These are phyloP conservation scores for Echinarachnius parma DNA, from an alignment of 53 echinoderm and acorn worm genomes.

Conservation along the genomic window DNA sequence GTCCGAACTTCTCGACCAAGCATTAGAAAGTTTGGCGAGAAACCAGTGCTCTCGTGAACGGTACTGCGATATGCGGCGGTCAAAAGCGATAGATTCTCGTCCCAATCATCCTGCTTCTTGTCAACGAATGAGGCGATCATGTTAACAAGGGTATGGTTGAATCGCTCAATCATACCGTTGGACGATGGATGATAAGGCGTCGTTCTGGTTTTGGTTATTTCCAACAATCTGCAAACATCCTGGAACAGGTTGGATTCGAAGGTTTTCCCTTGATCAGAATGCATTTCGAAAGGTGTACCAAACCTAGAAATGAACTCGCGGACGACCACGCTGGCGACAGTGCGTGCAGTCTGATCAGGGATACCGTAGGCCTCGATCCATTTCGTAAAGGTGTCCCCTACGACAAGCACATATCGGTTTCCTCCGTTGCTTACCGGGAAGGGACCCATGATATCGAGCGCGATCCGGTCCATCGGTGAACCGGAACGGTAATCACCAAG, in stretches of 20 bases:
- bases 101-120: slow-evolving; percentile 51
- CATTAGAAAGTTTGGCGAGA: slow-evolving; percentile 59
- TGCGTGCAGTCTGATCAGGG: slow-evolving; percentile 57
- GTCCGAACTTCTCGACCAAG: slow-evolving; percentile 56
- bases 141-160: slow-evolving; percentile 46
- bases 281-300: slow-evolving; percentile 53
- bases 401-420: slow-evolving; percentile 56
- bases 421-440: slow-evolving; percentile 50
- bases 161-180: slow-evolving; percentile 65
- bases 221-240: slow-evolving; percentile 53
- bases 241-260: slow-evolving; percentile 60
- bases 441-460: slow-evolving; percentile 65
- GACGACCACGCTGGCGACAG: slow-evolving; percentile 48
- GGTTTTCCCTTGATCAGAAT: slow-evolving; percentile 66
- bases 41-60: slow-evolving; percentile 50
- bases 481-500: slow-evolving; percentile 48
- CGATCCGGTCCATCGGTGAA: slow-evolving; percentile 62
- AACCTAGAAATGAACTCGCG: slow-evolving; percentile 59
- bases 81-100: slow-evolving; percentile 51
- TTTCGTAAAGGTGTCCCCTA: slow-evolving; percentile 55
- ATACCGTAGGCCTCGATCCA: slow-evolving; percentile 73
- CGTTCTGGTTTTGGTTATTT: slow-evolving; percentile 56
- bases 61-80: slow-evolving; percentile 64
- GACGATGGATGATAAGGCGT: slow-evolving; percentile 60
- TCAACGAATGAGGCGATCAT: slow-evolving; percentile 58